These are phyloP conservation scores for Stegana nigrithorax DNA, from an alignment of 2,888 invertebrate genomes.

Conservation along the genomic window DNA sequence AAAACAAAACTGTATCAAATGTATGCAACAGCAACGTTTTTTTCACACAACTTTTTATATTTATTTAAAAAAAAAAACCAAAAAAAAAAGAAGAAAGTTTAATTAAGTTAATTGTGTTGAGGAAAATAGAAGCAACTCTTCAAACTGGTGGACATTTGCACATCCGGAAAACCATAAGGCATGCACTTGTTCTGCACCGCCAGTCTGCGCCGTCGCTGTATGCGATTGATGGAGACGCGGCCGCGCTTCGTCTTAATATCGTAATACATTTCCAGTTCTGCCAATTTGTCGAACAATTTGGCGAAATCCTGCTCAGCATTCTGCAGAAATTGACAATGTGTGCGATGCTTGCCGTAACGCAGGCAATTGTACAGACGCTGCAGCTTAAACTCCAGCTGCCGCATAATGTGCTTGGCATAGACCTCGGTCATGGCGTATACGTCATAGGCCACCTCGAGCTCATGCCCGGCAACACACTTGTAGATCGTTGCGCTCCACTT, in stretches of 20 bases:
- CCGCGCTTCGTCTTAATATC: conserved; percentile 56
- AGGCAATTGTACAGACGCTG: conserved; percentile 62
- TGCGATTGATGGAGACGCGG: conserved; percentile 34
- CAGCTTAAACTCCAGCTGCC: conserved; percentile 61
- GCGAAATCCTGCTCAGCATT: conserved; percentile 58
- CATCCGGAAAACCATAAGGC: conserved; percentile 51
- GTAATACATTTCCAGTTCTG: conserved; percentile 60
- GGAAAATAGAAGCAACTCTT: conserved; percentile 47
- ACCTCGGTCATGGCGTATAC: conserved; percentile 59
- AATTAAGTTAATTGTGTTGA: neutral
- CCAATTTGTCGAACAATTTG: conserved; percentile 49
- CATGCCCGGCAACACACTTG: conserved; percentile 45
- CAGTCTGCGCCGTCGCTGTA: conserved; percentile 26
- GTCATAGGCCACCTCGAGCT: conserved; percentile 52
- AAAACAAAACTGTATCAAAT: too few species aligned
- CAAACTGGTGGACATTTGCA: conserved; percentile 48
- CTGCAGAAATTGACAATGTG: conserved; percentile 57
- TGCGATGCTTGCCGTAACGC: conserved; percentile 46
- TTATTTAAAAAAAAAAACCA: too few species aligned
- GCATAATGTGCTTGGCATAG: conserved; percentile 55
- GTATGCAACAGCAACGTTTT: too few species aligned
- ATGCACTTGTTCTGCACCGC: conserved; percentile 45
- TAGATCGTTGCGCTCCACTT: conserved; percentile 53
- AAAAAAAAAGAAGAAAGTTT: neutral
- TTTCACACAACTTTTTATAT: too few species aligned